Base-by-base conservation (phyloP, 2,113 vertebrate species). In the Nesogale talazaci region DNA sequence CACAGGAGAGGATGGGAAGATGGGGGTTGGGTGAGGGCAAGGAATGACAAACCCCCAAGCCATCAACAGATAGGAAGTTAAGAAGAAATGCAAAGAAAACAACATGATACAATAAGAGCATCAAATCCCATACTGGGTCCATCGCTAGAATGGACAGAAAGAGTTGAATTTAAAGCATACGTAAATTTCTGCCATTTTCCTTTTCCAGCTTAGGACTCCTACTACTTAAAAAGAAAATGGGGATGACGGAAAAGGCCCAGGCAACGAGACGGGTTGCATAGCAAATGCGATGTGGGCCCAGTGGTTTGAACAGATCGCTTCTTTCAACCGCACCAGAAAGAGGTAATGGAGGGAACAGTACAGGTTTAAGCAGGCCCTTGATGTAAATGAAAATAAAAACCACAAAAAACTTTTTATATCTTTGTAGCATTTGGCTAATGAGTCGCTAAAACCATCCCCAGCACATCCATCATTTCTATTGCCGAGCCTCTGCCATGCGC, bases 381-480 rank as follows among this genome's bases (percentile, higher is more conserved):
- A 97, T 93, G 91, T 92, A 95, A 97, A 96, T 94, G 94, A 97
- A 97, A 97, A 95, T 95, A 89, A 96, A 95, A 96, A 95, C 94
- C 94, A 93, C 92, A 85, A 95, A 94, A 61, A 94, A 94, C 89
- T 95, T 96, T 96, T 95, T 94, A 91, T 95, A 94, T 94, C 93
- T 94, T 94, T 42, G 85, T 74, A 95, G 89, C 95, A 96, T 95
- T 96, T 93, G 95, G 87, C 93, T 96, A 97, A 97, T 95, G 95
- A 96, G 94, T 97, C 95, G 93, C 97, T 97, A 88, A 96, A 96
- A 92, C 90, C 91, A 90, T 67, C 42, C 67, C 38, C 10, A 31
- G 86, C 91, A 84, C 92, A 97, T 95, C 94, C 94, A 96, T 97
- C 95, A 97, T 75, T 86, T 92, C 95, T 83, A 94, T 31, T 92